Conservation (phyloP, 2,888 invertebrate genomes). For the Dryocosmus kuriphilus region DNA sequence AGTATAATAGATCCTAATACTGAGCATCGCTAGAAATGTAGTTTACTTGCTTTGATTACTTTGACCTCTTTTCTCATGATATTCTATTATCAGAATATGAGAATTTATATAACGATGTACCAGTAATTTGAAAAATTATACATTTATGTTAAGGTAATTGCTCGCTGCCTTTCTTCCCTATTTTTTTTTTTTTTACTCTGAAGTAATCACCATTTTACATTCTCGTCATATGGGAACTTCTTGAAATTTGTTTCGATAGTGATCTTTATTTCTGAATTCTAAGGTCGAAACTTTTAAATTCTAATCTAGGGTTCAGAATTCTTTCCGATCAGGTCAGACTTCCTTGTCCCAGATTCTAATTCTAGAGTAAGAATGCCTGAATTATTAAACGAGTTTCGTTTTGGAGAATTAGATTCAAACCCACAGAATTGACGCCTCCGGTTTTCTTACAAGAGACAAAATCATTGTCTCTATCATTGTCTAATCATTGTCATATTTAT, state of each 20-base stretch:
- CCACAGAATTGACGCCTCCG: not conserved
- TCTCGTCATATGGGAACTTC: not conserved
- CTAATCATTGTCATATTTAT: too few species aligned
- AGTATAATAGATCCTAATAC: not conserved
- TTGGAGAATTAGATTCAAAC: not conserved
- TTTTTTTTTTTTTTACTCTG: not conserved
- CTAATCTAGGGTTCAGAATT: conserved; percentile 1
- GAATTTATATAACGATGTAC: conserved; percentile 3
- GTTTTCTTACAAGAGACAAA: not conserved
- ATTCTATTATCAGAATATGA: not conserved
- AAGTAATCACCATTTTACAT: not conserved
- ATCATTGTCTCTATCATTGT: too few species aligned
- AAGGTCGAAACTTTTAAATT: not conserved
- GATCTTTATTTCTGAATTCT: not conserved
- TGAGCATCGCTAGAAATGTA: not conserved
- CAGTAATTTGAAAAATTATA: not conserved
- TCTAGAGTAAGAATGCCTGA: conserved; percentile 9
- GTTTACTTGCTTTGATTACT: conserved; percentile 2
- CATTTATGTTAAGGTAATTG: conserved; percentile 25
- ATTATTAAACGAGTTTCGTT: not conserved
- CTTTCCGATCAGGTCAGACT: conserved; percentile 7
- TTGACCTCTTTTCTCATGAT: not conserved
- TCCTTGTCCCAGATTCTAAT: conserved; percentile 8
- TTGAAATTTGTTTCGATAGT: not conserved
- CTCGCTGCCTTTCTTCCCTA: conserved; percentile 14